A percentile compares a stretch with the other conserved stretches of the same genome.
phyloP scores from a whole-genome alignment of 1,140 invertebrate species.

The Theocolax elegans region DNA sequence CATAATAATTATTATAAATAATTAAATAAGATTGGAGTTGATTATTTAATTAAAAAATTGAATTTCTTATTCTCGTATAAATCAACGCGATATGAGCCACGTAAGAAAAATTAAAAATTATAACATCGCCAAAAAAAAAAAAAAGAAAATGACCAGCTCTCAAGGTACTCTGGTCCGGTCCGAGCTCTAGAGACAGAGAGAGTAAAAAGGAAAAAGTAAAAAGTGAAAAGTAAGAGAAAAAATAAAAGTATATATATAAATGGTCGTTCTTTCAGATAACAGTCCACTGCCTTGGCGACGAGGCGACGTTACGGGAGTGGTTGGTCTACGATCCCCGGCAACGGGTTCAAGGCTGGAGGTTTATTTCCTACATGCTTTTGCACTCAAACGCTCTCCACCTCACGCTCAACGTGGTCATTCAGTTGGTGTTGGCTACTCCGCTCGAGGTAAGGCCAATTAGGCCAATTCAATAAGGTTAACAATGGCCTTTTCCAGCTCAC shows the following conservation, averaged over 20 bases:
- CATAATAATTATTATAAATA: too few species aligned
- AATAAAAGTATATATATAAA: conserved; percentile 13
- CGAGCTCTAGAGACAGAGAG: not conserved
- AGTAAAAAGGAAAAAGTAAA: not conserved
- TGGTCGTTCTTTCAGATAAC: conserved; percentile 61
- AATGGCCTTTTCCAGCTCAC: not conserved
- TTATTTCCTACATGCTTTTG: conserved; percentile 84
- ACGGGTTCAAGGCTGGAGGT: conserved; percentile 80
- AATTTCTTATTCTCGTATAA: too few species aligned
- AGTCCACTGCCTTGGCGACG: conserved; percentile 66
- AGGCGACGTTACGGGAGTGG: conserved; percentile 63
- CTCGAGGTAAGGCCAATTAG: conserved; percentile 65
- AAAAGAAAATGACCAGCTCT: not conserved
- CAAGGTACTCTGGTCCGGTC: too few species aligned
- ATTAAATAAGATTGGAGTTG: too few species aligned
- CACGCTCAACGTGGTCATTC: conserved; percentile 73
- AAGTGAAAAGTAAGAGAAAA: not conserved
- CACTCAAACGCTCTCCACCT: conserved; percentile 78
- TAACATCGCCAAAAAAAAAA: not conserved
- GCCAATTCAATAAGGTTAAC: conserved; percentile 46
- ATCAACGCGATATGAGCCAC: too few species aligned
- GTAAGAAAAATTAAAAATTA: too few species aligned
- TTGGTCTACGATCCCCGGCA: conserved; percentile 79
- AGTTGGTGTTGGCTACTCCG: conserved; percentile 77
- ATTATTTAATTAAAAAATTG: too few species aligned